Evolutionary conservation across 2,113 vertebrate genomes (phyloP), one percentile per base, ranked within the genome.

Genomic region (Sorex araneus): DNA sequence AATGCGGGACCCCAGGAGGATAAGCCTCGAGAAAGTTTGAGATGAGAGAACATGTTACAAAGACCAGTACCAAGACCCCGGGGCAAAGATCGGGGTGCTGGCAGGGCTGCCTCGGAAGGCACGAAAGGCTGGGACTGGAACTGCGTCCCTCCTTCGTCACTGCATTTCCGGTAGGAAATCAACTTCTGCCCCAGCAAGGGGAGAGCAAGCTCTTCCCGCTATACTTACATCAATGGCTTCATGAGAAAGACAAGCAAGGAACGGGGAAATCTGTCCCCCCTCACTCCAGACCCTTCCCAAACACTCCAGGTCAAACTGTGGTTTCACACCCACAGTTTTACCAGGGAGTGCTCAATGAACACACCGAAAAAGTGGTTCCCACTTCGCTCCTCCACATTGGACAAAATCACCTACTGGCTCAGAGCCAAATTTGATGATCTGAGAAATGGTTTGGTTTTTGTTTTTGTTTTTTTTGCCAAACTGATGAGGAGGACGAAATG

Each of bases 361-460:
- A 18, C 47, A 47, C 87, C 54, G 8, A 21, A 84, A 87, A 66
- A 57, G 40, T 67, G 2, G 54, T 36, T 94, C 63, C 45, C 3
- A 57, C 76, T 12, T 90, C 50, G 45, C 27, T 13, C 63, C 69
- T 70, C 76, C 11, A 69, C 87, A 81, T 15, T 19, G 71, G 89
- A 75, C 60, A 91, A 76, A 93, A 36, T 70, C 67, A 84, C 36
- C 85, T 80, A 86, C 88, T n/a, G 76, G 83, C 71, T 93, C 54
- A 6, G 7, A 79, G 73, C 91, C 88, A 90, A 91, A 93, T 25
- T 3, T 73, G 19, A 87, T 30, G 23, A 45, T 77, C 79, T 76
- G 45, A 67, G 40, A 91, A 70, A 34, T 69, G 86, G 57, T 87
- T 43, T 69, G 86, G 57, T 87, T 43, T 64, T 40, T 40, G 3